Evolutionary conservation across 2,113 vertebrate species (phyloP).

Genomic region (Helogale parvula): DNA sequence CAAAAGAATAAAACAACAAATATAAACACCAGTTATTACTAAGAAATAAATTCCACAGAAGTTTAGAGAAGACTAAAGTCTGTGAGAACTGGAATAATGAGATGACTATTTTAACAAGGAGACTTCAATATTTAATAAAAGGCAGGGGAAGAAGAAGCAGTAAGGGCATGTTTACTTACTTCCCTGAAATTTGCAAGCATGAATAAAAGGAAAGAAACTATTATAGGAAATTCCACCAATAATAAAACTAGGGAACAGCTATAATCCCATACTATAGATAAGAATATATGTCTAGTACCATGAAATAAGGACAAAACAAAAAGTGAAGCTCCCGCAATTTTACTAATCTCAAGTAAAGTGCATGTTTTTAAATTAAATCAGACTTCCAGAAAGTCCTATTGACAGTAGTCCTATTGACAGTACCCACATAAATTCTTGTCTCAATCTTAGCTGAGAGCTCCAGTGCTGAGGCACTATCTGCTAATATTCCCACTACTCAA

Average conservation of each 20-base stretch:
- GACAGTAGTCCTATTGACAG: not conserved
- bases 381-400: not conserved
- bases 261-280: not conserved
- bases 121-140: not conserved
- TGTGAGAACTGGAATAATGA: not conserved
- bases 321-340: not conserved
- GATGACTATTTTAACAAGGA: not conserved
- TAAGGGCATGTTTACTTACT: not conserved
- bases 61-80: not conserved
- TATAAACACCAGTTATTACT: not conserved
- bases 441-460: not conserved
- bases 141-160: not conserved
- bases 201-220: not conserved
- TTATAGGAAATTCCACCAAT: not conserved
- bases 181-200: not conserved
- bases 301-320: not conserved
- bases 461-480: not conserved
- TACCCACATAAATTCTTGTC: not conserved
- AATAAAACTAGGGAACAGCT: not conserved
- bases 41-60: not conserved
- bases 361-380: conserved; percentile 8
- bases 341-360: not conserved
- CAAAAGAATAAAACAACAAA: conserved; percentile 5
- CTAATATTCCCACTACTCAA: not conserved
- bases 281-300: not conserved